Percentiles rank a stretch among this genome's conserved stretches.
Evolutionary conservation across 2,113 vertebrate genomes (phyloP).

Genomic region (Glareola pratincola): DNA sequence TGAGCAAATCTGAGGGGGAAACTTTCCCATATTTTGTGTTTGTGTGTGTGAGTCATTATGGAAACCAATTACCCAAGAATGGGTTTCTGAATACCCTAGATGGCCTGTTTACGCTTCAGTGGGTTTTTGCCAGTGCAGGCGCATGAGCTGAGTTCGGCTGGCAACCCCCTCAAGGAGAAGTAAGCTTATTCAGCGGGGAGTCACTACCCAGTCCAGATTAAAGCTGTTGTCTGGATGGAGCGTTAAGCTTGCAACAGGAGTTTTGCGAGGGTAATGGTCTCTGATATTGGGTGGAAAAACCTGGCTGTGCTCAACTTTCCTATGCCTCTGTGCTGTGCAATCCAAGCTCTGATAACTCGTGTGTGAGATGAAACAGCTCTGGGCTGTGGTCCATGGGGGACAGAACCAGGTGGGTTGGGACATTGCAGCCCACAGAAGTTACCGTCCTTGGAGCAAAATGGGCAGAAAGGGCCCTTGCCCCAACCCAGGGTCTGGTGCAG

Average conservation of each 20-base stretch:
- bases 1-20: neutral
- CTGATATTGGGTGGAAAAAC: neutral
- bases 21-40: neutral
- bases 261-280: neutral
- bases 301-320: neutral
- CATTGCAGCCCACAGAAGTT: neutral
- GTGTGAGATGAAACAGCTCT: fast-evolving
- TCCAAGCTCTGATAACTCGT: neutral
- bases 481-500: neutral
- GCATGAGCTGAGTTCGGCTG: neutral
- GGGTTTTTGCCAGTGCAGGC: neutral
- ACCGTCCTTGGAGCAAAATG: neutral
- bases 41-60: neutral
- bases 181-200: neutral
- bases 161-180: neutral
- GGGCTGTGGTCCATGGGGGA: fast-evolving
- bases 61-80: neutral
- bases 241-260: neutral
- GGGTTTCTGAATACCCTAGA: neutral
- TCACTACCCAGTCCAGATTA: neutral
- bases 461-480: neutral
- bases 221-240: neutral
- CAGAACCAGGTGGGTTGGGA: neutral
- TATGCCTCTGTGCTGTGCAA: neutral
- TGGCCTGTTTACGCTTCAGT: neutral